Percentiles rank a stretch among this genome's conserved stretches.
Conservation (phyloP, 1,140 invertebrate species). For the Geopemphigus sp. region DNA sequence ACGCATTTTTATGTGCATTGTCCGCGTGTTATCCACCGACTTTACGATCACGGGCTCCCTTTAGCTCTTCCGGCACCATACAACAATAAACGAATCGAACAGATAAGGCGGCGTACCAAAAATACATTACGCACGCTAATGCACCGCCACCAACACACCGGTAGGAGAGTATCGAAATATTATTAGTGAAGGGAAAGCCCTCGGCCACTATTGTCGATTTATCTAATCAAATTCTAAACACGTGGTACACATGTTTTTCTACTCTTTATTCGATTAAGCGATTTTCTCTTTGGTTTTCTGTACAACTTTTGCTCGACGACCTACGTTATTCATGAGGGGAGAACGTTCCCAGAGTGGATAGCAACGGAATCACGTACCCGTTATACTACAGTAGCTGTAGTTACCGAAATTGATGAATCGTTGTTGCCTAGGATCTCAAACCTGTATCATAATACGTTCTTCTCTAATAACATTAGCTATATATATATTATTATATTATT, state of each 20-base stretch:
- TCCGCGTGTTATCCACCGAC: background rate
- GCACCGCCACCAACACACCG: too few relatives aligned
- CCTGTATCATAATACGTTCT: background rate
- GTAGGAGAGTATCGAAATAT: background rate
- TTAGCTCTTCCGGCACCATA: background rate
- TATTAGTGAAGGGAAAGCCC: background rate
- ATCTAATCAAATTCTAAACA: constrained; percentile 27
- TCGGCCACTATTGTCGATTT: background rate
- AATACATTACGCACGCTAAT: background rate
- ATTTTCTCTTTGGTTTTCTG: background rate
- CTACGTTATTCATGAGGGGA: background rate
- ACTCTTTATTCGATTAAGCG: constrained; percentile 10
- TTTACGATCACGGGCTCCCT: constrained; percentile 13
- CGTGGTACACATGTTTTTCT: background rate
- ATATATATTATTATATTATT: too few relatives aligned
- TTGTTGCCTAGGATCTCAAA: too few relatives aligned
- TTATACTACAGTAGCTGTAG: background rate
- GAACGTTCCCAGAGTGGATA: background rate
- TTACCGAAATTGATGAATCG: constrained; percentile 13
- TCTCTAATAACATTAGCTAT: too few relatives aligned
- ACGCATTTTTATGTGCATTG: constrained; percentile 17
- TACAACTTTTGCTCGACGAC: constrained; percentile 14
- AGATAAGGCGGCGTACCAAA: constrained; percentile 3
- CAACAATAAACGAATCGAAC: constrained; percentile 15
- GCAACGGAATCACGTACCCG: constrained; percentile 4